phyloP scores from a whole-genome alignment of 2,113 vertebrate genomes.

The Saguinus imperator region DNA sequence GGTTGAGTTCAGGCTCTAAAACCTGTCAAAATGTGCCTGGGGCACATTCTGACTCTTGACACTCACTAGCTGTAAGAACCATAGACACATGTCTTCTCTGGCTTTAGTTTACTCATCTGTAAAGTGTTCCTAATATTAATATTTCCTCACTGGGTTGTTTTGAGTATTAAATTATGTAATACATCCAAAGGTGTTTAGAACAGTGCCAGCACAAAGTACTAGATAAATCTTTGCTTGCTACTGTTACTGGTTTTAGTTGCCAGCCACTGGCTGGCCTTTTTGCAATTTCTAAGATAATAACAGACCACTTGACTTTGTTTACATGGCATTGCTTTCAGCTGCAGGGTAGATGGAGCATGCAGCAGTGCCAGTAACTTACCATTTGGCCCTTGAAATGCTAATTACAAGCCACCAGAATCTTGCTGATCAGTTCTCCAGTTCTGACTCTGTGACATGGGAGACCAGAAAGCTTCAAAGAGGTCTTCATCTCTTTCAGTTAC shows the following conservation, averaged over 20 bases:
- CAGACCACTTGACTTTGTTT: neutral
- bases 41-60: neutral
- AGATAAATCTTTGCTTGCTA: neutral
- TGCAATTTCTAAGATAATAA: constrained; percentile 7
- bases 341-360: neutral
- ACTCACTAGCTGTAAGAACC: neutral
- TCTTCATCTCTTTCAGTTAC: neutral
- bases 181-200: neutral
- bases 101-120: neutral
- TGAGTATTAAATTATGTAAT: constrained; percentile 10
- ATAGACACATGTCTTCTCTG: neutral
- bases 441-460: neutral
- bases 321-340: neutral
- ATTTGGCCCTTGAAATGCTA: constrained; percentile 27
- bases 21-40: neutral
- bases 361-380: neutral
- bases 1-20: neutral
- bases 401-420: constrained; percentile 30
- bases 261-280: neutral
- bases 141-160: neutral
- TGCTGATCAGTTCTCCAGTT: neutral
- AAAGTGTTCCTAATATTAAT: neutral
- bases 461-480: constrained; percentile 24
- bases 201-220: neutral
- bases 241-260: neutral